Evolutionary conservation across 2,797 vertebrate species (phyloP), one percentile per base, ranked within the genome.

Genomic region (Phrynocephalus forsythii): DNA sequence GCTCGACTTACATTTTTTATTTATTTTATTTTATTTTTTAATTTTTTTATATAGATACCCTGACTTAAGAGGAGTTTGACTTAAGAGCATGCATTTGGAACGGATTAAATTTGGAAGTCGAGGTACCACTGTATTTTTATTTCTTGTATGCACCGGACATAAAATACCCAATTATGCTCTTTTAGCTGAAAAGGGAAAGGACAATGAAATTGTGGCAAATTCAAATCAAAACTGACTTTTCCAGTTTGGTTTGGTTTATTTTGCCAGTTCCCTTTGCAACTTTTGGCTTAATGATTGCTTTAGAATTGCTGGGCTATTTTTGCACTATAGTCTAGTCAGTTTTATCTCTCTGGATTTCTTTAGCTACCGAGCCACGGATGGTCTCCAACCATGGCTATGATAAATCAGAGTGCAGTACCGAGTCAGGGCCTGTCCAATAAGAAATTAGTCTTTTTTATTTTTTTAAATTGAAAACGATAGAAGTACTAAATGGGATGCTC

Each of bases 381-480:
- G 48, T 89, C 86, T 87, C 79, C 67, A 88, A 63, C 90, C 93
- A 91, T 82, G 18, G 8, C 66, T 91, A 89, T 91, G 91, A 92
- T 91, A 93, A 94, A 88, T 92, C 80, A 88, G 66, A 86, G 56
- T 87, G 77, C 66, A 90, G n/a, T 28, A 60, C 52, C 56, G 68
- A 88, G 88, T 89, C 86, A 91, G 89, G 72, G 86, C 87, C 88
- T 92, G 87, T 87, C 81, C 89, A 92, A 92, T 91, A 90, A 84
- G 89, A 95, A 95, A 95, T 90, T 86, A 92, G 87, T 92, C 85
- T 66, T 89, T 91, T 92, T 80, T 93, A 77, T 94, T 86, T 44
- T 44, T 81, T 94, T 87, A 86, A 87, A 94, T 94, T 92, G 92
- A 94, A 95, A 94, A 93, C 91, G 82, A 84, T 91, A 93, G 90